These are phyloP conservation scores for Lampris incognitus DNA, from an alignment of 2,113 vertebrate genomes.

Conservation along the genomic window DNA sequence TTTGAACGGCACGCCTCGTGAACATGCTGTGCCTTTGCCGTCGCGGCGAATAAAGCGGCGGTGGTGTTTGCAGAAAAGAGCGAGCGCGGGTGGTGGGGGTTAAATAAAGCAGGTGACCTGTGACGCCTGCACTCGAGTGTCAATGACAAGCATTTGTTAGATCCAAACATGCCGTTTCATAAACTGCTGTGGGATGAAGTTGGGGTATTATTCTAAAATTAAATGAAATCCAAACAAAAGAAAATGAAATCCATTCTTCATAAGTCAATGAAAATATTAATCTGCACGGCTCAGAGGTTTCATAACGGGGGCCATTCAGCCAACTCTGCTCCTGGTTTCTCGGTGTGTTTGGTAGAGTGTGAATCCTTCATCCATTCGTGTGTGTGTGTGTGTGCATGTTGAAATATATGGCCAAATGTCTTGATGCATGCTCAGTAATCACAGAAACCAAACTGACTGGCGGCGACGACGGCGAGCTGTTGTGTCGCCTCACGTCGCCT, in stretches of 20 bases:
- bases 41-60: too few species aligned
- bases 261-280: slow-evolving; percentile 55
- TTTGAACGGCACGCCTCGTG: too few species aligned
- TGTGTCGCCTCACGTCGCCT: too few species aligned
- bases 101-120: too few species aligned
- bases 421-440: too few species aligned
- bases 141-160: too few species aligned
- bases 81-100: too few species aligned
- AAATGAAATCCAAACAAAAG: slow-evolving; percentile 53
- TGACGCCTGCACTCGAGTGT: too few species aligned
- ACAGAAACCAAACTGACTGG: too few species aligned
- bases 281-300: slow-evolving; percentile 14
- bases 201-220: not conserved
- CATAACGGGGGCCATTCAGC: not conserved
- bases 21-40: too few species aligned
- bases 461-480: too few species aligned
- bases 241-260: slow-evolving; percentile 58
- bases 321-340: not conserved
- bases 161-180: not conserved
- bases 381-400: slow-evolving; percentile 3
- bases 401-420: not conserved
- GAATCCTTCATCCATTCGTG: not conserved
- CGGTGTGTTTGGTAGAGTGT: not conserved
- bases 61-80: too few species aligned
- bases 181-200: slow-evolving; percentile 31